These are phyloP conservation scores for Brachyopa scutellaris DNA, from an alignment of 2,888 invertebrate genomes.

Conservation along the genomic window DNA sequence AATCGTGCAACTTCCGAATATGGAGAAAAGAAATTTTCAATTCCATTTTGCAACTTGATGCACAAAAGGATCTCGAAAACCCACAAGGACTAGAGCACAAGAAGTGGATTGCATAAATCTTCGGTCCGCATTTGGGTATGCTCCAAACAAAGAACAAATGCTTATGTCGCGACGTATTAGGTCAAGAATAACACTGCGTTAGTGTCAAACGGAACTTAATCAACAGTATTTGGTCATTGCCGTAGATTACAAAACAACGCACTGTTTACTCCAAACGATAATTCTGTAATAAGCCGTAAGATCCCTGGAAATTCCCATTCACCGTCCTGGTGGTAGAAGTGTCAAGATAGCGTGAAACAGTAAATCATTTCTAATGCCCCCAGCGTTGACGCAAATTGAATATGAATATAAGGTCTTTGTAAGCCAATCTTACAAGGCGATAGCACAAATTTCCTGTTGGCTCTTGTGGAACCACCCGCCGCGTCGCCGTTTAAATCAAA, in stretches of 20 bases:
- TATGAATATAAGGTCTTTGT: too few species aligned
- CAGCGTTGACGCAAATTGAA: constrained; percentile 47
- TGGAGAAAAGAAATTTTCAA: constrained; percentile 45
- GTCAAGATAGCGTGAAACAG: constrained; percentile 36
- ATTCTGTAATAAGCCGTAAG: constrained; percentile 13
- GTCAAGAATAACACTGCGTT: constrained; percentile 20
- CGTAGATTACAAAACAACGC: not conserved
- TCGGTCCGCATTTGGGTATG: constrained; percentile 24
- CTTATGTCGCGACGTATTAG: constrained; percentile 1
- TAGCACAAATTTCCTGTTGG: too few species aligned
- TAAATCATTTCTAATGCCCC: constrained; percentile 53
- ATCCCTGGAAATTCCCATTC: not conserved
- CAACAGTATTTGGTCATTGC: not conserved
- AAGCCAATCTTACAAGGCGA: too few species aligned
- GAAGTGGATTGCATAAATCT: not conserved
- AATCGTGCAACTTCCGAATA: constrained; percentile 61
- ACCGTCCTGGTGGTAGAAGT: not conserved
- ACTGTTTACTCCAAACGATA: constrained; percentile 16
- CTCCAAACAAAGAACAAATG: not conserved
- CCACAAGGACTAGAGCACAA: not conserved
- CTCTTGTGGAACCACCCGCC: too few species aligned
- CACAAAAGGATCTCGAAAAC: constrained; percentile 30
- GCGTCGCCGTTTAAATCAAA: too few species aligned
- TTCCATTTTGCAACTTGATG: constrained; percentile 12
- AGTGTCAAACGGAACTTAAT: not conserved